A percentile compares a stretch with the other conserved stretches of the same genome.
These are phyloP conservation scores for Dryocosmus kuriphilus DNA, from an alignment of 2,888 invertebrate species.

Conservation along the genomic window DNA sequence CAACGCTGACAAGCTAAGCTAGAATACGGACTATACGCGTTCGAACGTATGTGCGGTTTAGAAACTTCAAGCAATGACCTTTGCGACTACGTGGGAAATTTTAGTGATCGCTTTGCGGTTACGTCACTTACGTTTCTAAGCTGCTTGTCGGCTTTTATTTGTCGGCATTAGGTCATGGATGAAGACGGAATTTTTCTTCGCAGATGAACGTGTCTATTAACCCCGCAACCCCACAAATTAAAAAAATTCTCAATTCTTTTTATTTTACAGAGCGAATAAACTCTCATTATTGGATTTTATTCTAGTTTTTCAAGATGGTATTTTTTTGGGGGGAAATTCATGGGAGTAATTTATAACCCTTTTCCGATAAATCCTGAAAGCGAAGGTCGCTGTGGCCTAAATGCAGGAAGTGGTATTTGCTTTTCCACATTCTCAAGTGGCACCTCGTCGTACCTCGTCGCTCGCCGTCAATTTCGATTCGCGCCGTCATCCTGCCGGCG, in stretches of 20 bases:
- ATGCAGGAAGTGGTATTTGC: not conserved
- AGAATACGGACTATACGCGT: slow-evolving; percentile 15
- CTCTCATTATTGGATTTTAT: not conserved
- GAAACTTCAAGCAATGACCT: slow-evolving; percentile 29
- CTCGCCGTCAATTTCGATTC: slow-evolving; percentile 51
- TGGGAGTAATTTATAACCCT: not conserved
- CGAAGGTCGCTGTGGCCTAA: not conserved
- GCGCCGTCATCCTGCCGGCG: slow-evolving; percentile 36
- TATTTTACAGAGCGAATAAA: not conserved
- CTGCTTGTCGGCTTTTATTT: slow-evolving; percentile 6
- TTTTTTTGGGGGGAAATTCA: not conserved
- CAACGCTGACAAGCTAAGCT: not conserved
- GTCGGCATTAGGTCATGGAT: slow-evolving; percentile 17
- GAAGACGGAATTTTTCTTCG: not conserved
- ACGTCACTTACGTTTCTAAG: slow-evolving; percentile 16
- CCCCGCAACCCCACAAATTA: not conserved
- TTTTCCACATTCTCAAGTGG: slow-evolving; percentile 41
- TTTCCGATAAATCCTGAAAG: not conserved
- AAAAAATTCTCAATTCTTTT: not conserved
- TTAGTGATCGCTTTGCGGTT: slow-evolving; percentile 22
- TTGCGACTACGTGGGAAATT: slow-evolving; percentile 37
- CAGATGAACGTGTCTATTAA: not conserved
- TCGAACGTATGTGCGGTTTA: slow-evolving; percentile 13
- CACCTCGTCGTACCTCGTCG: slow-evolving; percentile 50
- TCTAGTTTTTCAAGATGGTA: not conserved